These are phyloP conservation scores for Cairina moschata DNA, from an alignment of 2,113 vertebrate genomes.

Conservation along the genomic window DNA sequence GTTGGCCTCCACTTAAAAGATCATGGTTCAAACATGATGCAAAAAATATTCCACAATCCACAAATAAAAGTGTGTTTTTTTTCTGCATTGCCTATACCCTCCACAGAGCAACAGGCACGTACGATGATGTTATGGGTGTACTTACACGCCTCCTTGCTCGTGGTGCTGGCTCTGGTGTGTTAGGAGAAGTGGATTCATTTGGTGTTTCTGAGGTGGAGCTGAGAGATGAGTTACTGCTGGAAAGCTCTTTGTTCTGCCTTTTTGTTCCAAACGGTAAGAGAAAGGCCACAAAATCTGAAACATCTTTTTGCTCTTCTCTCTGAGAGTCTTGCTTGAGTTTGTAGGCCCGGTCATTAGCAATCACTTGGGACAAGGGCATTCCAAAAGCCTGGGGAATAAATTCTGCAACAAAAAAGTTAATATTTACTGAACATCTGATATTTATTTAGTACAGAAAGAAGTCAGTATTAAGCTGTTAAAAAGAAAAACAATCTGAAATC, in stretches of 20 bases:
- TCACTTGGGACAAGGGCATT: conserved; percentile 94
- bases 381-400: conserved; percentile 91
- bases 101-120: background rate
- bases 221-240: conserved; percentile 99
- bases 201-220: conserved; percentile 96
- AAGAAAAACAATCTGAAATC: background rate
- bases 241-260: conserved; percentile 91
- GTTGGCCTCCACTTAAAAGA: background rate
- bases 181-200: conserved; percentile 85
- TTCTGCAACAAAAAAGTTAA: conserved; percentile 77
- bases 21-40: accelerated
- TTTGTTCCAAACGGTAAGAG: conserved; percentile 89
- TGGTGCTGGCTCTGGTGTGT: conserved; percentile 85
- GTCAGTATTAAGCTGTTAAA: background rate
- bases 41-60: background rate
- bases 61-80: background rate
- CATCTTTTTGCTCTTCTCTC: conserved; percentile 87
- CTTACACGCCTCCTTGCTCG: conserved; percentile 89
- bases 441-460: conserved; percentile 1
- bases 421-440: conserved; percentile 14
- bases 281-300: conserved; percentile 88
- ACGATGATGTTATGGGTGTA: background rate
- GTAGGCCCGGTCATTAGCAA: conserved; percentile 91
- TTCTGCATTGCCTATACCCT: background rate
- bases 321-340: conserved; percentile 90